Evolutionary conservation across 2,113 vertebrate species (phyloP).

Genomic region (Malurus elegans): DNA sequence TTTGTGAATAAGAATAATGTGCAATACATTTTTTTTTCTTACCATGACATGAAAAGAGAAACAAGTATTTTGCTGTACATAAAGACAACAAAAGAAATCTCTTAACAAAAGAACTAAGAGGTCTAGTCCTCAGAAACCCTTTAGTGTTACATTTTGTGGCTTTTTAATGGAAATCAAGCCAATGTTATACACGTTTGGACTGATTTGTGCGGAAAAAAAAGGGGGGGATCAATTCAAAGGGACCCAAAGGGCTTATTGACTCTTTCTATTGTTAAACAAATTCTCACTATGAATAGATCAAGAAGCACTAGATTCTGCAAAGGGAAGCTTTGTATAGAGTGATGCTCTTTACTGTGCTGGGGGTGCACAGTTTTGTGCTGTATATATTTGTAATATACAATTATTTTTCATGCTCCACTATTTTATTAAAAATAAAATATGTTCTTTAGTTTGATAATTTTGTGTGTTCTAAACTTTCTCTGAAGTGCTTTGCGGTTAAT

Average conservation of each 20-base stretch:
- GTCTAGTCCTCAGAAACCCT: conserved; percentile 77
- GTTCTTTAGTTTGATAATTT: conserved; percentile 82
- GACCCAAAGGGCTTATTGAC: conserved; percentile 79
- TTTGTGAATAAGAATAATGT: conserved; percentile 76
- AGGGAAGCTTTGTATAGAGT: conserved; percentile 76
- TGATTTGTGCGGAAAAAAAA: conserved; percentile 75
- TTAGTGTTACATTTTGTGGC: conserved; percentile 80
- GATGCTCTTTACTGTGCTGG: conserved; percentile 67
- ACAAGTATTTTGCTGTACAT: conserved; percentile 82
- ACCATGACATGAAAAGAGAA: conserved; percentile 80
- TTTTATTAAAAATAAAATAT: conserved; percentile 92
- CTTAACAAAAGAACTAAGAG: conserved; percentile 82
- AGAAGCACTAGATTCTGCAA: conserved; percentile 81
- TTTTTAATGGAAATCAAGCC: conserved; percentile 92
- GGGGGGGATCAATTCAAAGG: conserved; percentile 75
- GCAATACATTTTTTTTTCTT: conserved; percentile 83
- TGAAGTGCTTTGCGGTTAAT: conserved; percentile 30
- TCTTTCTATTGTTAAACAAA: conserved; percentile 87
- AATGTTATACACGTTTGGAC: conserved; percentile 82
- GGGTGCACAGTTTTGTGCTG: conserved; percentile 59
- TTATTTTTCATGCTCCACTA: conserved; percentile 80
- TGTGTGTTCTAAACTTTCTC: conserved; percentile 8
- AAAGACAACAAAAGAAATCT: conserved; percentile 84
- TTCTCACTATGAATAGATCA: conserved; percentile 81
- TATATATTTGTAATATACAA: conserved; percentile 85